Evolutionary conservation across 2,113 vertebrate genomes (phyloP).

Genomic region (Pelmatolapia mariae): DNA sequence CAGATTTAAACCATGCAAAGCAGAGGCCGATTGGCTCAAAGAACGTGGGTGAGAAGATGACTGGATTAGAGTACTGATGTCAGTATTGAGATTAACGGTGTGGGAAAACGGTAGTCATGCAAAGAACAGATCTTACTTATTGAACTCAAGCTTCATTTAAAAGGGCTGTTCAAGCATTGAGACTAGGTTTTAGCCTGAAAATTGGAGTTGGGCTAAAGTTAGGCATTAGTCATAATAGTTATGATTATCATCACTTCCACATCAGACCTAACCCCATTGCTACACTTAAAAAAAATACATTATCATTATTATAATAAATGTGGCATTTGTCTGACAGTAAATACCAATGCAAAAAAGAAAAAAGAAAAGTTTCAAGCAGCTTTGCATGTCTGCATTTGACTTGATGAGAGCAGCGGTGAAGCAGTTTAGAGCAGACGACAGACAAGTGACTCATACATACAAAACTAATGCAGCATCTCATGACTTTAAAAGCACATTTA

Average conservation of each 20-base stretch:
- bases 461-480: not conserved
- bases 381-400: not conserved
- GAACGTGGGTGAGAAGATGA: not conserved
- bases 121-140: not conserved
- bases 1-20: not conserved
- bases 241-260: not conserved
- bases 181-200: not conserved
- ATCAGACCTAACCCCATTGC: not conserved
- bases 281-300: not conserved
- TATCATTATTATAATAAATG: not conserved
- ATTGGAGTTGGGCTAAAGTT: not conserved
- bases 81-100: not conserved
- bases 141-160: not conserved
- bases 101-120: not conserved
- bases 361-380: rapidly evolving
- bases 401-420: not conserved
- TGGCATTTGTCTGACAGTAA: conserved; percentile 1
- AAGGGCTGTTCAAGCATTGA: not conserved
- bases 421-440: not conserved
- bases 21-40: not conserved
- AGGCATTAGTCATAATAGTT: not conserved
- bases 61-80: not conserved
- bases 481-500: not conserved
- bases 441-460: not conserved
- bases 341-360: not conserved